These are phyloP conservation scores for Rugalucina vietnamica DNA, from an alignment of 2,888 invertebrate genomes.

Conservation along the genomic window DNA sequence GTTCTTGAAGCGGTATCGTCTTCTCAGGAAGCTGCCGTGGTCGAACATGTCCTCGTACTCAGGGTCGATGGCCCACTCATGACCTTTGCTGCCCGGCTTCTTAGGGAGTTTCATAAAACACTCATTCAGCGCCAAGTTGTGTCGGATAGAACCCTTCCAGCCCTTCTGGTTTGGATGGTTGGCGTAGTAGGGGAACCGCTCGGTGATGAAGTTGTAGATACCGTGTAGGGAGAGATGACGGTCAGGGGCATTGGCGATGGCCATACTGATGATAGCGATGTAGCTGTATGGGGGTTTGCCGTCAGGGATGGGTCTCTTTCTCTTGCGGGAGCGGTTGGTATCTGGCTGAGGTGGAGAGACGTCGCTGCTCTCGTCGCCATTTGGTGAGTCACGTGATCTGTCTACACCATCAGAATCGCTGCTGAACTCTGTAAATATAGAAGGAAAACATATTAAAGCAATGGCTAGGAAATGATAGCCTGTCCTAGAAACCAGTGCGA, in stretches of 20 bases:
- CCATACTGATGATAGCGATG: constrained; percentile 79
- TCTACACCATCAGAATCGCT: neutral
- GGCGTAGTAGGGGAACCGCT: constrained; percentile 75
- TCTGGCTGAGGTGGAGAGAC: neutral
- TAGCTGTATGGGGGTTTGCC: constrained; percentile 81
- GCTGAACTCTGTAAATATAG: neutral
- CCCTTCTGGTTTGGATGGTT: constrained; percentile 73
- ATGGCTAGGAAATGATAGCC: too few species aligned
- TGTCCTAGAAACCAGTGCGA: too few species aligned
- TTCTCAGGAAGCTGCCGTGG: constrained; percentile 77
- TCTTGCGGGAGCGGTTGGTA: constrained; percentile 55
- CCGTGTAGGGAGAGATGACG: constrained; percentile 71
- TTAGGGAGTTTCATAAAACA: constrained; percentile 78
- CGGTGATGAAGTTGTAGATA: constrained; percentile 77
- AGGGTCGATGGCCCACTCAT: constrained; percentile 78
- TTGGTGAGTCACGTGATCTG: neutral
- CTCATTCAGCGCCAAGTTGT: constrained; percentile 80
- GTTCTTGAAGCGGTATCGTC: constrained; percentile 76
- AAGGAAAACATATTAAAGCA: too few species aligned
- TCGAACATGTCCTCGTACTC: constrained; percentile 80
- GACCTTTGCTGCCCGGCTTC: constrained; percentile 76
- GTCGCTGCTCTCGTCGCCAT: neutral
- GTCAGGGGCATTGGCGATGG: constrained; percentile 74
- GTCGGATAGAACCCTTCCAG: constrained; percentile 79
- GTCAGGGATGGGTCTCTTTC: constrained; percentile 74